phyloP scores from a whole-genome alignment of 2,113 vertebrate species.

The Meriones unguiculatus region DNA sequence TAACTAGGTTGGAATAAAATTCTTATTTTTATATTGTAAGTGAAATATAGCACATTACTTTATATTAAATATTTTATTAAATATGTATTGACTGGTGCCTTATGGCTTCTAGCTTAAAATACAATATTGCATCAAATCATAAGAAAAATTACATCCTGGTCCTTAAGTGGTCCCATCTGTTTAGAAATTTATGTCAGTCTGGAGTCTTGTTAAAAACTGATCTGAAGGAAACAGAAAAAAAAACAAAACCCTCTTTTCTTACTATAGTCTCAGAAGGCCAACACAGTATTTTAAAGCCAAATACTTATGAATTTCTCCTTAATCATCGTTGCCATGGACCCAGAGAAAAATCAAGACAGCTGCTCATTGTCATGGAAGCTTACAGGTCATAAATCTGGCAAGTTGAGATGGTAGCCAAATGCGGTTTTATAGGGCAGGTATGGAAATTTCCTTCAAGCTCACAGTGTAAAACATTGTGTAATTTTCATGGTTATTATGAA shows the following conservation, averaged over 20 bases:
- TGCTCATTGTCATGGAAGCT: constrained; percentile 61
- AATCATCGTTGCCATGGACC: neutral
- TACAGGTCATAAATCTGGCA: constrained; percentile 69
- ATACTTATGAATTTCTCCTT: constrained; percentile 42
- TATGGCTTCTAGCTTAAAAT: constrained; percentile 50
- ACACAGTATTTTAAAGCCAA: constrained; percentile 58
- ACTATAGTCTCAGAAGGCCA: constrained; percentile 28
- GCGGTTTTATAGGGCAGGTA: constrained; percentile 32
- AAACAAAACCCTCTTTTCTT: constrained; percentile 39
- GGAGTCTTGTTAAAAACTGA: constrained; percentile 63
- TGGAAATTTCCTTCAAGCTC: constrained; percentile 6
- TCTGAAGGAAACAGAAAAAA: constrained; percentile 69
- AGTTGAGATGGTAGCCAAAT: constrained; percentile 55
- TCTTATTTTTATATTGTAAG: constrained; percentile 24
- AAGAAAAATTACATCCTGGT: constrained; percentile 29
- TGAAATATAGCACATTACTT: neutral
- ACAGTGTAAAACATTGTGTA: neutral
- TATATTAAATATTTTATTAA: constrained; percentile 36
- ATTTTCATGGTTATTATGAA: constrained; percentile 36
- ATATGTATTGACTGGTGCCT: constrained; percentile 33
- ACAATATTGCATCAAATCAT: constrained; percentile 57
- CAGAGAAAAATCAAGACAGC: constrained; percentile 66
- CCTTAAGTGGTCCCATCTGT: constrained; percentile 59
- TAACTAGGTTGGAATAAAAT: constrained; percentile 20
- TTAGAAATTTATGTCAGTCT: constrained; percentile 64